These are phyloP conservation scores for Drosophila yooni DNA, from an alignment of 2,888 invertebrate genomes.

Conservation along the genomic window DNA sequence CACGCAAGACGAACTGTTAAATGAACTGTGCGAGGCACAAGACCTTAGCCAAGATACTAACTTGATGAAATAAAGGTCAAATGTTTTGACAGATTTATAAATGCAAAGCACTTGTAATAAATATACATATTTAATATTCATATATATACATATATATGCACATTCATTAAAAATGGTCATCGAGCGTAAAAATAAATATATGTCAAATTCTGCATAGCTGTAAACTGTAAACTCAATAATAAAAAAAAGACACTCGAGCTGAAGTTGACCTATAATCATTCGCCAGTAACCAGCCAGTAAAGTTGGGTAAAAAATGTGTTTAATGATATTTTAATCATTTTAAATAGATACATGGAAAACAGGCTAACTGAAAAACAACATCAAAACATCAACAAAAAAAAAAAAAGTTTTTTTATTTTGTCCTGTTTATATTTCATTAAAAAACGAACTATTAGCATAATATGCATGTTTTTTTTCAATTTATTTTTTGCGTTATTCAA, in stretches of 20 bases:
- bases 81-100: neutral
- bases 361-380: neutral
- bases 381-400: neutral
- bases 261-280: neutral
- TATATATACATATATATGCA: no score
- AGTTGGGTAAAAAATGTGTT: neutral
- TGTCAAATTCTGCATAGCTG: neutral
- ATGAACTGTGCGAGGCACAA: neutral
- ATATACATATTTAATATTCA: no score
- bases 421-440: neutral
- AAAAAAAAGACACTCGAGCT: neutral
- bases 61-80: neutral
- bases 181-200: neutral
- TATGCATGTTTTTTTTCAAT: neutral
- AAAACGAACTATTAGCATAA: neutral
- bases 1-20: constrained; percentile 6
- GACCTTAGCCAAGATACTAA: neutral
- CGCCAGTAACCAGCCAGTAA: neutral
- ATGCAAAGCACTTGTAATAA: neutral
- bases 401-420: no score
- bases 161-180: neutral
- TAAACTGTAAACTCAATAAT: no score
- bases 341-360: neutral
- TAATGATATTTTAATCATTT: neutral
- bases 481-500: no score